Evolutionary conservation across 2,888 invertebrate genomes (phyloP), one percentile per base, ranked within the genome.

Genomic region (Myopa tessellatipennis): DNA sequence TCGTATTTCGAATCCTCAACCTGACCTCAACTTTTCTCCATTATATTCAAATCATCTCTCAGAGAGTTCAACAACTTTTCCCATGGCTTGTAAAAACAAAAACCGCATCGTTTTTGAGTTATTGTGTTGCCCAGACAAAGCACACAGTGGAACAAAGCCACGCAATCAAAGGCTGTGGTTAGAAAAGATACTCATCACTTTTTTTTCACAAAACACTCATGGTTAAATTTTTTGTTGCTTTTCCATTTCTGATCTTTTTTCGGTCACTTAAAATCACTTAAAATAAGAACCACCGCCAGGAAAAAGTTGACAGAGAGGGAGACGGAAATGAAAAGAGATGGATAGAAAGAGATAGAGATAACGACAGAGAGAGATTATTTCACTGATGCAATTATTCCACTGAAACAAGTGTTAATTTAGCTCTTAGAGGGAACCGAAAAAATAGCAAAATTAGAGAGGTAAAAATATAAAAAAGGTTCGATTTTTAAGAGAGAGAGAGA

Each of bases 111-210:
- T 80, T 77, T 78, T 72, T 70, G 69, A 68, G 71, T 73, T 76
- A 75, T 65, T 77, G 60, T 45, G 50, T 55, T 65, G 52, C 52
- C 10, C 26, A 50, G 16, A 68, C 45, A 60, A 45, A 34, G 55
- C 70, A 61, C 68, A 16, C 55, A 58, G 4, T 18, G 50, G 50
- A 73, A 52, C 68, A 78, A 78, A 80, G 74, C 73, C 61, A 52
- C 65, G 72, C 80, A 80, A 80, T 80, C 78, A 80, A 4, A 6
- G 76, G 77, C 74, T 78, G 78, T 65, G 80, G 76, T 76, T 78
- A 69, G 63, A 63, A 65, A 75, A 76, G 70, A 67, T 69, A 72
- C 74, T 78, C 68, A 72, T 76, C 77, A 75, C 77, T 79, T 78
- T 72, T 61, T 52, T 67, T 34, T 60, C 6, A 26, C 26, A 60